Percentiles rank a stretch among this genome's conserved stretches.
phyloP scores from a whole-genome alignment of 2,797 vertebrate species.

The Mormyrus proboscirostris region DNA sequence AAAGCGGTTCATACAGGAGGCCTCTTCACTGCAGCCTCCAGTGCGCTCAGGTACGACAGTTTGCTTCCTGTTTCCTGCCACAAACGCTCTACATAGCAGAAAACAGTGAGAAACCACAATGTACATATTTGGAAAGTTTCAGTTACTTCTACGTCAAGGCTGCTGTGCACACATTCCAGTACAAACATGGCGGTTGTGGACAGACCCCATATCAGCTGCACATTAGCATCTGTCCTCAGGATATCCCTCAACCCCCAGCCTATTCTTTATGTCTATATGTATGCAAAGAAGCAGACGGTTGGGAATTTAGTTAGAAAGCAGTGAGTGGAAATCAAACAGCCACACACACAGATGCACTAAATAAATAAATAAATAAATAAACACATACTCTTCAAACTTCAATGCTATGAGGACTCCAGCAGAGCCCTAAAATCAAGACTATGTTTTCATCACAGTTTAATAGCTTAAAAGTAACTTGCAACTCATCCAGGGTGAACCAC shows the following conservation, averaged over 20 bases:
- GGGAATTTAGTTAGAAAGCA: background rate
- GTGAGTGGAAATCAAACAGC: background rate
- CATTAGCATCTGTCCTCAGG: background rate
- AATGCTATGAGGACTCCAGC: background rate
- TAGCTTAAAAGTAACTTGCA: background rate
- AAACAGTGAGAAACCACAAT: constrained; percentile 56
- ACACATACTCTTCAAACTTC: background rate
- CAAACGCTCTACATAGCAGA: constrained; percentile 48
- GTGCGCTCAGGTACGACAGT: constrained; percentile 24
- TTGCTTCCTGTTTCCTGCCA: constrained; percentile 72
- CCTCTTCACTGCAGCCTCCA: background rate
- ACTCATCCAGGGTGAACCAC: background rate
- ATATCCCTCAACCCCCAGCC: background rate
- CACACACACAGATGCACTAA: background rate
- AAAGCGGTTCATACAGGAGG: background rate
- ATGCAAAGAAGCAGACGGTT: background rate
- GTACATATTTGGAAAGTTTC: constrained; percentile 42
- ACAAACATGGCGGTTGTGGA: background rate
- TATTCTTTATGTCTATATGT: background rate
- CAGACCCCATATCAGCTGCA: background rate
- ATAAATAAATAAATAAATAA: background rate
- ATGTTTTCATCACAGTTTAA: background rate
- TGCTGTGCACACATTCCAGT: background rate
- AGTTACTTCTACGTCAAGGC: background rate
- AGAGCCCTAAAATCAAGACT: background rate